Evolutionary conservation across 2,113 vertebrate genomes (phyloP).

Genomic region (Agelaius tricolor): DNA sequence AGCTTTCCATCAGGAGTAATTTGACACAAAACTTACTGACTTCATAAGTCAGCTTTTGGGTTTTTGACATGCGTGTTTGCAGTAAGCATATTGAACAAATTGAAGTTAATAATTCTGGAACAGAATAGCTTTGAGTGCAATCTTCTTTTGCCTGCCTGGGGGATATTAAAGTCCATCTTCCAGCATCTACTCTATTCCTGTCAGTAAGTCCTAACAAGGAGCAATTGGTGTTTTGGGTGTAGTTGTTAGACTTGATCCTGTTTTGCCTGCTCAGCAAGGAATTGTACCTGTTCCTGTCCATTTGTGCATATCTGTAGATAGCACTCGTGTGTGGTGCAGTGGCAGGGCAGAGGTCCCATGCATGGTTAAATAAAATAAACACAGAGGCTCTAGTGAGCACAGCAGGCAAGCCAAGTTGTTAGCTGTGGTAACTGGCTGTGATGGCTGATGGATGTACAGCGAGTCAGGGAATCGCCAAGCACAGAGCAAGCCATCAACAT

Average conservation of each 20-base stretch:
- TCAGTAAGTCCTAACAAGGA: not conserved
- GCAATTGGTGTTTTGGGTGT: not conserved
- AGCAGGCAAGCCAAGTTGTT: not conserved
- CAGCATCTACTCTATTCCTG: fast-evolving
- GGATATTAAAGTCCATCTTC: not conserved
- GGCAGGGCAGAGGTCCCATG: fast-evolving
- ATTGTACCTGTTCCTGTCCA: not conserved
- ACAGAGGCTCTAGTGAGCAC: not conserved
- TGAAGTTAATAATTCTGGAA: not conserved
- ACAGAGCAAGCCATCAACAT: not conserved
- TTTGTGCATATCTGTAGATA: fast-evolving
- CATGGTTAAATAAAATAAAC: not conserved
- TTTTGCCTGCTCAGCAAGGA: not conserved
- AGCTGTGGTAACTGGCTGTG: not conserved
- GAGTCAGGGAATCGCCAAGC: not conserved
- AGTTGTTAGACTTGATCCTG: not conserved
- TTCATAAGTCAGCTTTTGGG: not conserved
- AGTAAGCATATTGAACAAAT: not conserved
- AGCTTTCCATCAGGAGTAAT: not conserved
- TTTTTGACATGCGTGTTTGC: not conserved
- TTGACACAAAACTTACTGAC: not conserved
- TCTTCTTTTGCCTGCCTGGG: not conserved
- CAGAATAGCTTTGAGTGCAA: not conserved
- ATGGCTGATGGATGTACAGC: not conserved
- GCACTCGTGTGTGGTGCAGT: not conserved